Base-by-base conservation (phyloP, 2,888 invertebrate species). In the Pasiphila rectangulata region DNA sequence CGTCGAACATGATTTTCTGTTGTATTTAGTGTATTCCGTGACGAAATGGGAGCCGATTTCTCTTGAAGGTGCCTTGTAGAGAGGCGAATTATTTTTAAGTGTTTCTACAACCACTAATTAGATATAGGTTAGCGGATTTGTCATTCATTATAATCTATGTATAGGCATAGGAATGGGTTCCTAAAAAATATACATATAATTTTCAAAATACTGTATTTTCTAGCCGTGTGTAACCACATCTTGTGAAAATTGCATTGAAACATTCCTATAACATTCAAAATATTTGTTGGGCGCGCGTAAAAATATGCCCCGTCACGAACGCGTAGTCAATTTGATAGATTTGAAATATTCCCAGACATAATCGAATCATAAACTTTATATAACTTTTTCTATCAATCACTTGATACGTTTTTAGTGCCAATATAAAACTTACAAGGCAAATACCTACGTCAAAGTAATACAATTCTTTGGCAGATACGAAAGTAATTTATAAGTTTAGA, bases 221-320 rank as follows among this genome's bases (percentile, higher is more conserved):
- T 5, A 36, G 40, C 49, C 23, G 36, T 42, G 48, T 35, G 46
- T 61, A 48, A 42, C 47, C 53, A 50, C 50, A 47, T 51, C n/a
- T 17, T 56, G 58, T 53, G 57, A 62, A 66, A 63, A 65, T 63
- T 60, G 63, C 60, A 60, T 57, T 59, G 59, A 58, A 58, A 59
- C 55, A 60, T 57, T 59, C 54, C 47, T 44, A 55, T 42, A 65
- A 66, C 41, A 55, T 58, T 61, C 50, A 46, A 48, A 51, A 57
- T 52, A 57, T 59, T 46, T 58, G 55, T 46, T 60, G 54, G 48
- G 51, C 44, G 44, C 39, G 27, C 48, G 44, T 57, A 16, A 54
- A 59, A 61, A 61, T 45, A 42, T 44, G 41, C 46, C 46, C 25
- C 29, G 44, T 37, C 46, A 46, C 32, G 47, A 25, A 32, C 21